Percentiles rank a stretch among this genome's conserved stretches.
Conservation (phyloP, 2,113 vertebrate species). For the Heliornis fulica region DNA sequence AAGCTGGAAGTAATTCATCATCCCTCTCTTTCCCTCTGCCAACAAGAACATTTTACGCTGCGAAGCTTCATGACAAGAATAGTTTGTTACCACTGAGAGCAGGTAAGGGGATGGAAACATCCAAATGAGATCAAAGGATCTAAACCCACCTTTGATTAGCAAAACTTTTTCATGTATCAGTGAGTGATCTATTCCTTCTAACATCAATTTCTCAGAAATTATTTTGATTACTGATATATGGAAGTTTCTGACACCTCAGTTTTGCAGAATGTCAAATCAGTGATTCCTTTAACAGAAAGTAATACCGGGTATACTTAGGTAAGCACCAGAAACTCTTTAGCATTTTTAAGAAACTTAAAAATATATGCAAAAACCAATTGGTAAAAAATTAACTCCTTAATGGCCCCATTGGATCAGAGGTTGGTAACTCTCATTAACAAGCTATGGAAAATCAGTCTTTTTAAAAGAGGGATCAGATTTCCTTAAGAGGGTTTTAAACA, state of each 20-base stretch:
- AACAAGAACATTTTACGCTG: fast-evolving
- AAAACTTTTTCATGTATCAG: not conserved
- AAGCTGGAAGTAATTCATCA: not conserved
- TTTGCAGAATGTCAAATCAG: not conserved
- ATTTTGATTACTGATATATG: not conserved
- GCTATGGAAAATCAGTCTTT: not conserved
- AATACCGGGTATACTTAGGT: not conserved
- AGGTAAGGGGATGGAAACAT: not conserved
- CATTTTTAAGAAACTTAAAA: not conserved
- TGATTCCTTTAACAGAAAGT: not conserved
- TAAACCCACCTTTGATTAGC: not conserved
- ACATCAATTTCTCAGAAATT: not conserved
- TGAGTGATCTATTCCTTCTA: not conserved
- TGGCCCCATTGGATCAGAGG: not conserved
- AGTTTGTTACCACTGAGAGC: not conserved
- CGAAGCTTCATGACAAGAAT: not conserved
- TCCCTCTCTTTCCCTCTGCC: not conserved
- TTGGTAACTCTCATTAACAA: not conserved
- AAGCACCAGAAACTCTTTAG: not conserved
- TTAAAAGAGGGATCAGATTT: not conserved
- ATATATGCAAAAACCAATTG: not conserved
- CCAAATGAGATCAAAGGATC: not conserved
- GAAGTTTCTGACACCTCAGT: not conserved
- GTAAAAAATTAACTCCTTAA: not conserved
- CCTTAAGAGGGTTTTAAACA: not conserved